Percentiles rank a stretch among this genome's conserved stretches.
phyloP scores from a whole-genome alignment of 2,113 vertebrate species.

The Gymnorhina tibicen region DNA sequence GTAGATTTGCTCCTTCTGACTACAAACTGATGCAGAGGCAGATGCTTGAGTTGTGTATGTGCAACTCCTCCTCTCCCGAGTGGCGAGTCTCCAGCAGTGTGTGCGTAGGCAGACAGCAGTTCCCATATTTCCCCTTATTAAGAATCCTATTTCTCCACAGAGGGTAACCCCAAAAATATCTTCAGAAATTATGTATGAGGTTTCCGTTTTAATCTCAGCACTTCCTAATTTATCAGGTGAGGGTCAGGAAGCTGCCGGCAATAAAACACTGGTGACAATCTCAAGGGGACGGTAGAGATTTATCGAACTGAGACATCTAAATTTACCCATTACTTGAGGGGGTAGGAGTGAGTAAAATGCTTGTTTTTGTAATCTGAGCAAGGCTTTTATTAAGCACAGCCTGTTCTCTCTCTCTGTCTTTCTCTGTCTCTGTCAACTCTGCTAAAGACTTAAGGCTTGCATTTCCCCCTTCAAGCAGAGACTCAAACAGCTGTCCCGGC shows the following conservation, averaged over 20 bases:
- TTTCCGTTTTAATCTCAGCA: neutral
- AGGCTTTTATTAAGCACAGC: constrained; percentile 9
- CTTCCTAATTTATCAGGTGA: constrained; percentile 42
- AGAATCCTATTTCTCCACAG: constrained; percentile 34
- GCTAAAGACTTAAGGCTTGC: neutral
- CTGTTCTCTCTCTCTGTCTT: neutral
- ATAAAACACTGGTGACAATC: constrained; percentile 26
- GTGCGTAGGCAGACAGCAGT: constrained; percentile 24
- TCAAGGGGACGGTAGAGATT: constrained; percentile 1
- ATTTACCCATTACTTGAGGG: neutral
- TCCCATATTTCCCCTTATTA: constrained; percentile 57
- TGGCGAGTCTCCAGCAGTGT: neutral
- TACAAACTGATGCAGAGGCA: constrained; percentile 27
- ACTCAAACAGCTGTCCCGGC: neutral
- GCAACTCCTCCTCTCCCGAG: constrained; percentile 23
- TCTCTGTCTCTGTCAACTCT: neutral
- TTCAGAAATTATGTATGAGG: constrained; percentile 12
- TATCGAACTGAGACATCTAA: constrained; percentile 20
- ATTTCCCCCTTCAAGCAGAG: neutral
- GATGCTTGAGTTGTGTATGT: neutral
- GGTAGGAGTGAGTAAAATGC: neutral
- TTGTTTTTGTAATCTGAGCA: constrained; percentile 4
- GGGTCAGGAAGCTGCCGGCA: constrained; percentile 18
- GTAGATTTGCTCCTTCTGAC: constrained; percentile 31
- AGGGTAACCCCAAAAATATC: constrained; percentile 36